A percentile compares a stretch with the other conserved stretches of the same genome.
Evolutionary conservation across 2,888 invertebrate species (phyloP).

Genomic region (Hirudinaria manillensis): DNA sequence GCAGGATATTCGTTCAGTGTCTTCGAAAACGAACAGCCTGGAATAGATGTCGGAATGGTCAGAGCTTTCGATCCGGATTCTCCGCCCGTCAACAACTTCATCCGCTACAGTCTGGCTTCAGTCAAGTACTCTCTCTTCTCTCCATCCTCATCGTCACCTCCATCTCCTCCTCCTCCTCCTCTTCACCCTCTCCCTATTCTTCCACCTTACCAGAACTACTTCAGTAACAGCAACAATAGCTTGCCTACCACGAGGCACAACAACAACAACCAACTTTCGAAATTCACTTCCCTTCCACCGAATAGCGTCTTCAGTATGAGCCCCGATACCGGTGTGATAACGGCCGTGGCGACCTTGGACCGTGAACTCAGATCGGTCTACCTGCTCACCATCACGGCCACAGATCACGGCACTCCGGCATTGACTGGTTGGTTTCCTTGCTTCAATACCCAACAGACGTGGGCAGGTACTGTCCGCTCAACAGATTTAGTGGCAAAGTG

Average conservation of each 20-base stretch:
- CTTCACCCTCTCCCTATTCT: not conserved
- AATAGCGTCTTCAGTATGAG: constrained; percentile 9
- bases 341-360: constrained; percentile 16
- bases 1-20: constrained; percentile 29
- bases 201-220: not conserved
- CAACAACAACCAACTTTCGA: not conserved
- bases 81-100: constrained; percentile 23
- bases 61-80: constrained; percentile 25
- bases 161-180: not conserved
- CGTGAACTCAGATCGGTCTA: constrained; percentile 22
- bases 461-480: too few relatives aligned
- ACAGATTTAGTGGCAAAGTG: too few relatives aligned
- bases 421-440: constrained; percentile 11
- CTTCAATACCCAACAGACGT: too few relatives aligned
- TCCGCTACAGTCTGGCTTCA: constrained; percentile 17
- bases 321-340: constrained; percentile 2
- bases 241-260: not conserved
- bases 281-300: not conserved
- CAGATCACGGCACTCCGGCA: not conserved
- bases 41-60: constrained; percentile 22
- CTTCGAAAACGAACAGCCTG: constrained; percentile 28
- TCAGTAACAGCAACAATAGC: not conserved
- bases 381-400: constrained; percentile 14
- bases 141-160: not conserved
- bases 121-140: not conserved